Percentiles rank a stretch among this genome's conserved stretches.
Evolutionary conservation across 1,140 invertebrate genomes (phyloP).

Genomic region (Hormaphis cornu): DNA sequence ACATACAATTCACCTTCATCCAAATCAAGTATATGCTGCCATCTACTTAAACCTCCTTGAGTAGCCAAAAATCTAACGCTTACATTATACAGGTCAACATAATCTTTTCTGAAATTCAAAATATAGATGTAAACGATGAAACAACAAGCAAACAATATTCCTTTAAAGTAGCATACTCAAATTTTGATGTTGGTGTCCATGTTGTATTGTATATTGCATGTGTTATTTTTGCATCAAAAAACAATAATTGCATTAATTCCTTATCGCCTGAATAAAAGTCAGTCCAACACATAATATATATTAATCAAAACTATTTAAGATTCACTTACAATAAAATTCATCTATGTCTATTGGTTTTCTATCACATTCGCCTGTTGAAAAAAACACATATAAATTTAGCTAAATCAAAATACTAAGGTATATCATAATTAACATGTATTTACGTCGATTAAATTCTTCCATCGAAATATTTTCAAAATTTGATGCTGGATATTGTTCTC

Average conservation of each 20-base stretch:
- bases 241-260: constrained; percentile 70
- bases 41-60: constrained; percentile 75
- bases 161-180: constrained; percentile 41
- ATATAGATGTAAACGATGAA: background rate
- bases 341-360: constrained; percentile 53
- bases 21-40: constrained; percentile 54
- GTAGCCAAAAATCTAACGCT: constrained; percentile 72
- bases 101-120: constrained; percentile 36
- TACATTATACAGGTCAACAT: constrained; percentile 56
- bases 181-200: constrained; percentile 49
- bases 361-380: constrained; percentile 9
- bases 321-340: constrained; percentile 55
- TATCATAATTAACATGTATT: background rate
- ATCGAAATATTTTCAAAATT: constrained; percentile 28
- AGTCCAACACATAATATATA: too few species aligned
- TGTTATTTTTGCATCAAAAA: constrained; percentile 79
- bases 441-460: constrained; percentile 19
- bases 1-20: constrained; percentile 11
- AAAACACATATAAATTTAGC: too few species aligned
- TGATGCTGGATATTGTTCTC: constrained; percentile 28
- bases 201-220: constrained; percentile 52
- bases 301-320: constrained; percentile 37
- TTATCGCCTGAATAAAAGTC: constrained; percentile 57
- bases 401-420: too few species aligned
- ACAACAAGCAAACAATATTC: background rate